Conservation (phyloP, 92 coral and sea anemone species). For the Zoanthus solanderi region DNA sequence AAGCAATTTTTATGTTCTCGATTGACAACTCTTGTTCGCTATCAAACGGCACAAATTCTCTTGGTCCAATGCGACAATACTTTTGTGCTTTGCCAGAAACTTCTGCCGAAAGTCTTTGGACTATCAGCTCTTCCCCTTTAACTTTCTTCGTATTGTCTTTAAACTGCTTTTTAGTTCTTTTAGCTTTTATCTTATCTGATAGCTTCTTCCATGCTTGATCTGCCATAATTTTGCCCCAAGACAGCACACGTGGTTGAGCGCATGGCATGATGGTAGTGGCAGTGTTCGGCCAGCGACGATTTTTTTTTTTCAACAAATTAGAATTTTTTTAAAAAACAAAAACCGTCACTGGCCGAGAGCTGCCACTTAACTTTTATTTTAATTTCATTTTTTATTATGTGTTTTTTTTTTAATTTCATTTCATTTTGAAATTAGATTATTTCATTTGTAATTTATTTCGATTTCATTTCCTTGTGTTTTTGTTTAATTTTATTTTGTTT, state of each 20-base stretch:
- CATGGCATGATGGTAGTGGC: slow-evolving; percentile 66
- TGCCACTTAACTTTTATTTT: slow-evolving; percentile 47
- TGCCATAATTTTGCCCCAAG: slow-evolving; percentile 45
- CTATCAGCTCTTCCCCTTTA: slow-evolving; percentile 57
- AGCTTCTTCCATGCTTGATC: slow-evolving; percentile 49
- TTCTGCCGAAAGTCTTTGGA: slow-evolving; percentile 63
- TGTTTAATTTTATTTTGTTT: not conserved
- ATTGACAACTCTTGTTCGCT: slow-evolving; percentile 56
- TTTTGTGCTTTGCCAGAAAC: slow-evolving; percentile 63
- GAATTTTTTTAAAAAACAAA: slow-evolving; percentile 33
- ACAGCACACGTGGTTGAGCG: slow-evolving; percentile 44
- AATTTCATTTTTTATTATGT: not conserved
- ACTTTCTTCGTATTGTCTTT: slow-evolving; percentile 38
- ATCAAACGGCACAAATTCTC: slow-evolving; percentile 61
- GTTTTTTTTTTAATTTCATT: slow-evolving; percentile 4
- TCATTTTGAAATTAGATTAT: not conserved
- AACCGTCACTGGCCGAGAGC: slow-evolving; percentile 52
- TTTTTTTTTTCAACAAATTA: slow-evolving; percentile 32
- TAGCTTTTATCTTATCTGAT: slow-evolving; percentile 53
- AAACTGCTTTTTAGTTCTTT: slow-evolving; percentile 59
- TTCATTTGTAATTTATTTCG: not conserved
- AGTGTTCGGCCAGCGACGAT: slow-evolving; percentile 50
- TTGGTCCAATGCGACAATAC: slow-evolving; percentile 55
- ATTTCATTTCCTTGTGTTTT: not conserved
- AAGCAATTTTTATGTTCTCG: slow-evolving; percentile 53